Base-by-base conservation (phyloP, 1,140 invertebrate species). In the Megalonaias nervosa region DNA sequence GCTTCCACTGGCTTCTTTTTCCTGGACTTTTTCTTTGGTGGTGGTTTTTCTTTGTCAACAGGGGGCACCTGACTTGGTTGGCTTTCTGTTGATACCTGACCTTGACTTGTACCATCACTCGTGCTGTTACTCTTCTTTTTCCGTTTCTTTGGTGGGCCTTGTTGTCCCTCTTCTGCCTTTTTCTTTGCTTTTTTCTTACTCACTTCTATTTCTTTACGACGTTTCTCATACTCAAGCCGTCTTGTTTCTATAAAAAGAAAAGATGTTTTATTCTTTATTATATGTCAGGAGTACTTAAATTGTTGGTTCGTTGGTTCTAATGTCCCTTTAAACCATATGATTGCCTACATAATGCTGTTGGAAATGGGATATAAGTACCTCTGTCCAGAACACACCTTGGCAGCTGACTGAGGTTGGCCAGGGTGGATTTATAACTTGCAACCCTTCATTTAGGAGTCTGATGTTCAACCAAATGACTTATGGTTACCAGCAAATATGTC, bases 181-280 rank as follows among this genome's bases (percentile, higher is more conserved):
- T 76, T 61, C 85, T 87, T n/a, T 82, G 77, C 31, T 79, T 57
- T 5, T 84, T 48, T 48, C 38, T 48, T 48, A 48, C 38, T 48
- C 38, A 48, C 84, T 78, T 87, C 86, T 69, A 88, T 85, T 76
- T 88, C 82, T 77, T 86, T 85, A 2, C 87, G 72, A 68, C 81
- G 84, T 57, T 84, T 76, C 74, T 88, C 87, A 82, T 84, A 88
- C 56, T 87, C 87, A 59, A 86, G 85, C 66, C 81, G 85, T 58
- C 84, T 80, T 57, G 84, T 82, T 84, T 89, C 89, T 89, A 9
- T 48, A 6, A 48, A 48, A 48, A 48, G 38, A 48, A 48, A 65
- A 31, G 23, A 65, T 21, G 64, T 65, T 26, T 19, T 15, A 65
- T 2, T 23, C 21, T 65, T 19, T 65, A 15, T 21, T 21, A 65